Evolutionary conservation across 1,140 invertebrate species (phyloP), one percentile per base, ranked within the genome.

Genomic region (Plectus sambesii): DNA sequence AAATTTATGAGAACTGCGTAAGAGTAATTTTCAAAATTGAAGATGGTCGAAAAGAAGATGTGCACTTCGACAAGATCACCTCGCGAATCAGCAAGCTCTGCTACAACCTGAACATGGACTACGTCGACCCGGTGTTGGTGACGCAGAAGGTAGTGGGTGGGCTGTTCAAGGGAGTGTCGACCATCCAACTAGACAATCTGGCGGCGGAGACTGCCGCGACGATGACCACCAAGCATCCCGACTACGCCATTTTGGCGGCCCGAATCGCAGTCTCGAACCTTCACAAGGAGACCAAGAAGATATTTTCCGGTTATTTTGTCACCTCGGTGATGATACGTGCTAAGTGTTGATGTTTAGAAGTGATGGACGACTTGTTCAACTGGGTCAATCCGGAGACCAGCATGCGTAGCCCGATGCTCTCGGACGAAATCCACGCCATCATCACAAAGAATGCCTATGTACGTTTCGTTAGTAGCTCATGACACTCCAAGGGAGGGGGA

Each of bases 1-100:
- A n/a, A n/a, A n/a, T n/a, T n/a, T n/a, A n/a, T n/a, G n/a, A n/a
- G n/a, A n/a, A n/a, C n/a, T n/a, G n/a, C n/a, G n/a, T n/a, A n/a
- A n/a, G n/a, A n/a, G n/a, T n/a, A n/a, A n/a, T n/a, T n/a, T n/a
- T n/a, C n/a, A n/a, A n/a, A n/a, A n/a, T n/a, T n/a, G n/a, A n/a
- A 64, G 88, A 83, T 78, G 88, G 87, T 0, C 76, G 84, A n/a
- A 79, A 82, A 63, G 89, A 98, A 72, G 80, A 82, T 60, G 83
- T 97, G 2, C 84, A 90, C 72, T 87, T 94, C 72, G 90, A 97
- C 71, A 97, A 98, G 78, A 97, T 98, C 47, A 96, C 90, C 1
- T 88, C 85, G 0, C 76, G 92, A 59, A 88, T 98, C 27, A 79
- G 83, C 63, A 96, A 96, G 67, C 75, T 96, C 41, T 94, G 92